A percentile compares a stretch with the other conserved stretches of the same genome.
These are phyloP conservation scores for Macaca fascicularis DNA, from an alignment of 2,113 vertebrate genomes.

Conservation along the genomic window T2T-MFA8v1.1 NC_088376.1:48950501-48951000, in stretches of 20 bases:
- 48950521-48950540: neutral
- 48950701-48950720: neutral
- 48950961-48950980: neutral
- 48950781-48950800: neutral
- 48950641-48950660: neutral
- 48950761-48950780: neutral
- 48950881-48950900: constrained; percentile 94
- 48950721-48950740: neutral
- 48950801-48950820: neutral
- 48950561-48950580: neutral
- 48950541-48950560: neutral
- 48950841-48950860: constrained; percentile 98
- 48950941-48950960: neutral
- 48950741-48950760: neutral
- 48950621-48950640: neutral
- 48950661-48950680: neutral
- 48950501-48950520: neutral
- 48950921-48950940: constrained; percentile 40
- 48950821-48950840: constrained; percentile 90
- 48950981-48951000: neutral
- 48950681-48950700: neutral
- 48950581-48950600: neutral
- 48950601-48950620: neutral
- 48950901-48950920: constrained; percentile 66
- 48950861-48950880: constrained; percentile 95